Evolutionary conservation across 2,888 invertebrate species (phyloP), one percentile per base, ranked within the genome.

Genomic region (Cheilosia scutellata): DNA sequence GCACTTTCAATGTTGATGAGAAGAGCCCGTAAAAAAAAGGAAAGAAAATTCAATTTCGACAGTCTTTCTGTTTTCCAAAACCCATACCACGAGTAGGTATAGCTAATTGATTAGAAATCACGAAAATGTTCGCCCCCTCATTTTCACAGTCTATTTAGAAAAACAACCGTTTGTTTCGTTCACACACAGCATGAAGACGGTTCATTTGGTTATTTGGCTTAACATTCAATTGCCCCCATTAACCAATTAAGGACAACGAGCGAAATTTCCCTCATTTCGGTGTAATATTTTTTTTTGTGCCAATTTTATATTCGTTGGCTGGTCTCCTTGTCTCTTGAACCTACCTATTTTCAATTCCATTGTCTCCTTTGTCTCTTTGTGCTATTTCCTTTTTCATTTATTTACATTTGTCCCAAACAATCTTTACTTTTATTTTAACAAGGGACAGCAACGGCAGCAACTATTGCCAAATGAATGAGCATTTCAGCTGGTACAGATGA

Each of bases 221-320:
- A 44, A 55, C 62, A 58, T 66, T 49, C 75, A 65, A 75, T 75
- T 75, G 57, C 49, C 63, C 80, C 57, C 55, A 65, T 82, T 82
- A 82, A 62, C 75, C 47, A 63, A 75, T 75, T 63, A 80, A 53
- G 62, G 62, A 40, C 53, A 75, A 33, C 33, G 55, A 63, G 31
- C 27, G 33, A 20, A 37, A 55, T 25, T 62, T 44, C 51, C 62
- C 60, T 68, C 37, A 57, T 71, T 49, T 78, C 13, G 13, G 31
- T 47, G 25, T 11, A 4, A 13, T 44, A 42, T 55, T 20, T 13
- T 57, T 66, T 16, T 44, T 27, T 13, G 44, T 37, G 11, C 4
- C 37, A 37, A 37, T 44, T 44, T 27, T 11, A 11, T 51, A 51
- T 27, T 9, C 25, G 1, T 27, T 51, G 20, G 9, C 20, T 27